A percentile compares a stretch with the other conserved stretches of the same genome.
Conservation (phyloP, 35 echinoderm and acorn worm species). For the Stichopus chloronotus region DNA sequence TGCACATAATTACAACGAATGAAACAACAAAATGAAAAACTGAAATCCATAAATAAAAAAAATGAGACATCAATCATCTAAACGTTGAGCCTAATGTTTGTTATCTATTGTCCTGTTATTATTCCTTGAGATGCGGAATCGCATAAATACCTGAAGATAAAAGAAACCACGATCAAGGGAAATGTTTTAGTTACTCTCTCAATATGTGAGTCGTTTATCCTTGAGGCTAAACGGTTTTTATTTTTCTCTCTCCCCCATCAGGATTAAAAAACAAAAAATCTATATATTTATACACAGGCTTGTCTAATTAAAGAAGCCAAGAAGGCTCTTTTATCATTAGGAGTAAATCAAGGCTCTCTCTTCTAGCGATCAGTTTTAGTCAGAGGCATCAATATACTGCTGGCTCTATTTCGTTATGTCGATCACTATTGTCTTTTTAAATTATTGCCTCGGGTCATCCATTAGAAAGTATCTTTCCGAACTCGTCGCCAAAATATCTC, state of each 20-base stretch:
- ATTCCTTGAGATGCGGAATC: too few relatives aligned
- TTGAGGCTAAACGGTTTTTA: not conserved
- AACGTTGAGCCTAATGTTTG: too few relatives aligned
- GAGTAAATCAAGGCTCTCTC: not conserved
- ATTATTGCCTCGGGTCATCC: conserved; percentile 32
- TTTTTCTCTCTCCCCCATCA: not conserved
- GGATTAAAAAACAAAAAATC: not conserved
- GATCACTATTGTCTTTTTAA: conserved; percentile 41
- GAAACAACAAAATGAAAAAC: too few relatives aligned
- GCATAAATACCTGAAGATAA: too few relatives aligned
- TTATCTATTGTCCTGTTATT: too few relatives aligned
- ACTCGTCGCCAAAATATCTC: conserved; percentile 17
- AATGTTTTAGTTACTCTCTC: too few relatives aligned
- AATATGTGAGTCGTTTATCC: not conserved
- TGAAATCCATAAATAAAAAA: too few relatives aligned
- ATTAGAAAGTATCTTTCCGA: conserved; percentile 20
- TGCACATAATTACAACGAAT: too few relatives aligned
- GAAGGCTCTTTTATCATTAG: conserved; percentile 5
- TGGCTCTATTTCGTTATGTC: conserved; percentile 5
- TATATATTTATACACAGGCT: not conserved
- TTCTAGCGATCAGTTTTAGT: not conserved
- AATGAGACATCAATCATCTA: too few relatives aligned
- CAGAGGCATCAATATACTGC: not conserved
- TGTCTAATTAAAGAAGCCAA: conserved; percentile 1
- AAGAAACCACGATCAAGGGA: too few relatives aligned